Conservation (phyloP, 2,888 invertebrate genomes). For the Caenorhabditis panamensis region DNA sequence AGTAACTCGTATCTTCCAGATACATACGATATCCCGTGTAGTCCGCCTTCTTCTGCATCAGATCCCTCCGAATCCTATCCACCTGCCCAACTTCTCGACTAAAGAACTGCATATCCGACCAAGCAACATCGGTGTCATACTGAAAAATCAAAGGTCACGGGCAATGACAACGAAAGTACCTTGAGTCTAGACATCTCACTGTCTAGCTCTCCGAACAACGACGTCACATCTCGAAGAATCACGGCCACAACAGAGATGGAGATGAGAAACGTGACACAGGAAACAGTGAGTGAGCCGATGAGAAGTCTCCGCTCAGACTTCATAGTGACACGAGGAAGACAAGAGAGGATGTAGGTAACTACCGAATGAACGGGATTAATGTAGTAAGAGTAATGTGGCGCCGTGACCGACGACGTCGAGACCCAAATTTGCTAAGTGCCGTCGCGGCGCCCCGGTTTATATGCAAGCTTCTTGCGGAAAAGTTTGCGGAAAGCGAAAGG, state of each 20-base stretch:
- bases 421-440: constrained; percentile 49
- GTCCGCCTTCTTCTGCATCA: constrained; percentile 35
- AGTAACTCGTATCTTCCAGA: too few species aligned
- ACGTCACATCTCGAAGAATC: constrained; percentile 41
- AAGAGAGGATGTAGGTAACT: constrained; percentile 5
- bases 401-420: not conserved
- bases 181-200: constrained; percentile 40
- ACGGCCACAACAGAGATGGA: constrained; percentile 30
- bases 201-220: constrained; percentile 46
- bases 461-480: constrained; percentile 12
- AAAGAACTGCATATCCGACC: constrained; percentile 39
- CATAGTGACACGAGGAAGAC: not conserved
- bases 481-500: constrained; percentile 34
- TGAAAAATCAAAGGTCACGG: constrained; percentile 7
- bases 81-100: constrained; percentile 10
- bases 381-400: constrained; percentile 11
- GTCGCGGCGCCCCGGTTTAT: constrained; percentile 24
- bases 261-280: constrained; percentile 36
- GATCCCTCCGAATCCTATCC: constrained; percentile 45
- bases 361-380: constrained; percentile 17
- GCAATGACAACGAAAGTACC: constrained; percentile 8
- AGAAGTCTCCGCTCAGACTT: constrained; percentile 16
- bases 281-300: constrained; percentile 41
- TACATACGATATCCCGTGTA: constrained; percentile 49
- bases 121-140: constrained; percentile 35